A percentile compares a stretch with the other conserved stretches of the same genome.
phyloP scores from a whole-genome alignment of 2,113 vertebrate genomes.

The Psilopsiagon aymara region DNA sequence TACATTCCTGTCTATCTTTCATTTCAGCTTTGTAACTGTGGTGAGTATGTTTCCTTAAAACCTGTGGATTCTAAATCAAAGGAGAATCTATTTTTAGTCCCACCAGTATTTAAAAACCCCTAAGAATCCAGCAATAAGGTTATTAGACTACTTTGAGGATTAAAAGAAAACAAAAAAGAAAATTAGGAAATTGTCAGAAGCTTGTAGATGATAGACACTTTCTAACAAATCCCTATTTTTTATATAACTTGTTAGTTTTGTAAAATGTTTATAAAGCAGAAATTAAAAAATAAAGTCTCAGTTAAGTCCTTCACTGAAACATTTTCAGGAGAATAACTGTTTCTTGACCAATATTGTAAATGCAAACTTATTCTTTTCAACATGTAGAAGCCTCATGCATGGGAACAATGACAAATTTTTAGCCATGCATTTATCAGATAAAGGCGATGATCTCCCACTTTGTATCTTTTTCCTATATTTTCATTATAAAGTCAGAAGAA shows the following conservation, averaged over 20 bases:
- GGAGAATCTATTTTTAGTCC: neutral
- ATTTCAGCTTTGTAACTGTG: conserved; percentile 19
- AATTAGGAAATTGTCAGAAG: neutral
- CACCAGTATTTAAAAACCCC: neutral
- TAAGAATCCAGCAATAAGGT: neutral
- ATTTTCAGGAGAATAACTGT: neutral
- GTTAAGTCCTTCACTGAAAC: neutral
- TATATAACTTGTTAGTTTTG: neutral
- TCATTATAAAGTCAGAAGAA: neutral
- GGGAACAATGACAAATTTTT: neutral
- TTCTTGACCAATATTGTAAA: neutral
- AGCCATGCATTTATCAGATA: neutral
- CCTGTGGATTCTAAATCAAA: neutral
- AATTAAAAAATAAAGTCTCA: neutral
- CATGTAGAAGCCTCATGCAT: neutral
- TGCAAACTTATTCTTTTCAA: neutral
- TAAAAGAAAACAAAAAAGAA: neutral
- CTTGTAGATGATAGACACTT: neutral
- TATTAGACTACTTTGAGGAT: neutral
- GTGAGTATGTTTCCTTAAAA: neutral
- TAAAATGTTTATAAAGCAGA: neutral
- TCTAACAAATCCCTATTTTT: neutral
- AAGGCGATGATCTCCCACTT: neutral
- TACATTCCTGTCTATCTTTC: conserved; percentile 32
- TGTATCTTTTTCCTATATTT: neutral